Conservation (phyloP, 2,888 invertebrate species). For the Caenorhabditis imperialis region DNA sequence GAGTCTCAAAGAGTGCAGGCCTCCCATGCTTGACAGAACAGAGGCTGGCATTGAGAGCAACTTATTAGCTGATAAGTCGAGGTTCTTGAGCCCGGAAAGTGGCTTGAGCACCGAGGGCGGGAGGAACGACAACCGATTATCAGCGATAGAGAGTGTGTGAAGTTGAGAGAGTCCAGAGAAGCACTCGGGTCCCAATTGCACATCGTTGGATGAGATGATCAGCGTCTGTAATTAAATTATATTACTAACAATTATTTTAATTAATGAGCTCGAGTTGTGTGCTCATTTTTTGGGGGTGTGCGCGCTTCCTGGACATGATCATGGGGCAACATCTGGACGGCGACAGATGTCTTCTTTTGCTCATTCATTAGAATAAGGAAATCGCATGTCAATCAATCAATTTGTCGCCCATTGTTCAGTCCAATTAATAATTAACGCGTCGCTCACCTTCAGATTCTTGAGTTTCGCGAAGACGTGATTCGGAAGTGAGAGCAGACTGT, state of each 20-base stretch:
- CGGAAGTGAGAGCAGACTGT: slow-evolving; percentile 58
- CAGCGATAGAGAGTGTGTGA: slow-evolving; percentile 47
- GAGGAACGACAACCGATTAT: slow-evolving; percentile 57
- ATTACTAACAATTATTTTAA: slow-evolving; percentile 5
- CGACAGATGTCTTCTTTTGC: slow-evolving; percentile 48
- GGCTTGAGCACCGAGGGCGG: slow-evolving; percentile 62
- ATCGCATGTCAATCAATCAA: slow-evolving; percentile 44
- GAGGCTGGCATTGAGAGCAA: slow-evolving; percentile 59
- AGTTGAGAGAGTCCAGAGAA: slow-evolving; percentile 56
- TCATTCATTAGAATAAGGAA: slow-evolving; percentile 50
- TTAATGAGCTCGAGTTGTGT: neutral
- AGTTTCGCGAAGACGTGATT: slow-evolving; percentile 56
- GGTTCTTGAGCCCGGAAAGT: slow-evolving; percentile 22
- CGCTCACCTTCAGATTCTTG: slow-evolving; percentile 59
- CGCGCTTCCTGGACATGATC: neutral
- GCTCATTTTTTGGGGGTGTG: slow-evolving; percentile 14
- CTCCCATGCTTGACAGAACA: slow-evolving; percentile 48
- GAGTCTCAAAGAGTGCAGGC: slow-evolving; percentile 37
- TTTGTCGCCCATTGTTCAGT: slow-evolving; percentile 21
- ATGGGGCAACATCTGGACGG: slow-evolving; percentile 30
- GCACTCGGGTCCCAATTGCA: slow-evolving; percentile 56
- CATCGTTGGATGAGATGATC: slow-evolving; percentile 56
- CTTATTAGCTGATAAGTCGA: slow-evolving; percentile 60
- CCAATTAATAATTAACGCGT: slow-evolving; percentile 45
- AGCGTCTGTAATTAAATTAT: slow-evolving; percentile 51